Evolutionary conservation across 2,113 vertebrate species (phyloP).

Genomic region (Zosterops borbonicus): DNA sequence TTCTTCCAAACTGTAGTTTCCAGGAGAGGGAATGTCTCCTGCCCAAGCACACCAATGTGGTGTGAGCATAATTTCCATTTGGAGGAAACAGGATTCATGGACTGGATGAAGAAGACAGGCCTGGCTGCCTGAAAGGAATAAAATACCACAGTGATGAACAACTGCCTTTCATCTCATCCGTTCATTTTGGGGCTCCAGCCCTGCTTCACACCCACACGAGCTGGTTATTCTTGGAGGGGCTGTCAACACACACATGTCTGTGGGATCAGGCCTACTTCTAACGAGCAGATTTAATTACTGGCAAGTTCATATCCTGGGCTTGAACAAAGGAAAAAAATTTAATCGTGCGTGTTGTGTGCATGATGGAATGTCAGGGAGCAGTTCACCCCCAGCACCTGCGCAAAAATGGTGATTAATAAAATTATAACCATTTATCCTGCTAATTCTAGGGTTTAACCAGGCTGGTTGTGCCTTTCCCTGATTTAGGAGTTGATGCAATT

Average conservation of each 20-base stretch:
- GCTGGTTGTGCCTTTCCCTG: constrained; percentile 2
- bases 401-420: constrained; percentile 54
- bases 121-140: neutral
- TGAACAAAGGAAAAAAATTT: neutral
- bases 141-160: rapidly evolving
- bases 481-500: neutral
- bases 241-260: neutral
- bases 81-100: neutral
- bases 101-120: neutral
- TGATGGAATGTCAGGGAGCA: neutral
- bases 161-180: neutral
- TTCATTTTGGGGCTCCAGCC: neutral
- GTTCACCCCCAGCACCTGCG: neutral
- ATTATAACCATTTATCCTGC: neutral
- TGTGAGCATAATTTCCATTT: neutral
- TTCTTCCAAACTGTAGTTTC: neutral
- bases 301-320: neutral
- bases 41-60: neutral
- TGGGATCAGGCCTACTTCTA: neutral
- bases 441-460: constrained; percentile 29
- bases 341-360: neutral
- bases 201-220: rapidly evolving
- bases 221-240: neutral
- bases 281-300: constrained; percentile 14
- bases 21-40: neutral